Base-by-base conservation (phyloP, 2,888 invertebrate genomes). In the Dicycla oo region DNA sequence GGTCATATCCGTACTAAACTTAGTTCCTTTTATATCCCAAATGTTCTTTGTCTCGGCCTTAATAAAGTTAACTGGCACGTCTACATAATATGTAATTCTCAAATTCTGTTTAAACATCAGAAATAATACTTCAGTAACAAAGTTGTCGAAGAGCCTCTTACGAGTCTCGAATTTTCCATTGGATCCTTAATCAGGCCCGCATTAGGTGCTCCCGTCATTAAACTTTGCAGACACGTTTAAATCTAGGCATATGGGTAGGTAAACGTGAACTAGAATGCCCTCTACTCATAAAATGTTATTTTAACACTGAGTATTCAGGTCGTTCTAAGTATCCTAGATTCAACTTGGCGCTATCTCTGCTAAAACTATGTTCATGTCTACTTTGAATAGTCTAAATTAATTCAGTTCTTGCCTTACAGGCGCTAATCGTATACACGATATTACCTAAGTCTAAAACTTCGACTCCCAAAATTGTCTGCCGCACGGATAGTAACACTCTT, bases 171-270 rank as follows among this genome's bases (percentile, higher is more conserved):
- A 56, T 69, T 49, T 76, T 57, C 43, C 38, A 61, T 47, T 30
- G 58, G 47, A 47, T 43, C 34, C 53, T 56, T 45, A 70, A 78
- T 78, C 57, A 66, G 63, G 58, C 54, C 49, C 51, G 66, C 34
- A 66, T 82, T 65, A 54, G 34, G 40, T 54, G 11, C 18, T 18
- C 18, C n/a, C 20, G 26, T 30, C 18, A 11, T 38, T 30, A 47
- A 75, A 82, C 66, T 78, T 82, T 2, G 20, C 34, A 70, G 66
- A 67, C 57, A 58, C 30, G n/a, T 66, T 70, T 30, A 10, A 26
- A 34, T 47, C 43, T n/a, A 34, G 15, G 26, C n/a, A 45, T 47
- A 45, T 6, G 45, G 11, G 5, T 34, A 26, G 23, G n/a, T n/a
- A n/a, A n/a, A n/a, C n/a, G n/a, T n/a, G n/a, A n/a, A n/a, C 13